Evolutionary conservation across 2,888 invertebrate species (phyloP), one percentile per base, ranked within the genome.

Genomic region (Lycophotia porphyrea): DNA sequence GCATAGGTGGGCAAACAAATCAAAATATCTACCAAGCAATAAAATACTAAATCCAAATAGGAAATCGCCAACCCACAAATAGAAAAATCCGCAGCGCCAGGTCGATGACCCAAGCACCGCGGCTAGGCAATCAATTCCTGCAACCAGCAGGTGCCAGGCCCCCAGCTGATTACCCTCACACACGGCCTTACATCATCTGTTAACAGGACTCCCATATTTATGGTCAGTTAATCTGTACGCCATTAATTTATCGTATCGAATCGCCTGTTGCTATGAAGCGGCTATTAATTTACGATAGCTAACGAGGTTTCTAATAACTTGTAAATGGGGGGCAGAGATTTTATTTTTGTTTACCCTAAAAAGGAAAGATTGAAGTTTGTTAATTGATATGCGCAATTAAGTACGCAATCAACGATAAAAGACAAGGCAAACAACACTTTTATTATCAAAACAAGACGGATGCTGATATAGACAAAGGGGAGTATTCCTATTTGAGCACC

Each of bases 191-290:
- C 77, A 84, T 82, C 82, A 88, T 81, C 42, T 47, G 71, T 76
- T 76, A 87, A 86, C 77, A 78, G 71, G 79, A 71, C 64, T 58
- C 68, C 34, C 36, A 76, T 77, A 74, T 86, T 79, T 85, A 87
- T 77, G 27, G 60, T 61, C 73, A 73, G 73, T 42, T 55, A 58
- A 81, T 81, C 73, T 71, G 47, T 52, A 69, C 0, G 8, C 47
- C 75, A 70, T 76, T 75, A 85, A 87, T 81, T 85, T 77, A 87
- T 80, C 58, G 69, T 71, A 63, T 36, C 77, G 55, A 61, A 77
- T 65, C 49, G 77, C 39, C 71, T 49, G 70, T 77, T 77, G 47
- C 55, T 71, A 73, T 68, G 63, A 49, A 55, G 36, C 47, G 47
- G 55, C 42, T 63, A 74, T 85, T 71, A 74, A 77, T 82, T 85